phyloP scores from a whole-genome alignment of 2,113 vertebrate genomes.

The Phoxinus phoxinus region DNA sequence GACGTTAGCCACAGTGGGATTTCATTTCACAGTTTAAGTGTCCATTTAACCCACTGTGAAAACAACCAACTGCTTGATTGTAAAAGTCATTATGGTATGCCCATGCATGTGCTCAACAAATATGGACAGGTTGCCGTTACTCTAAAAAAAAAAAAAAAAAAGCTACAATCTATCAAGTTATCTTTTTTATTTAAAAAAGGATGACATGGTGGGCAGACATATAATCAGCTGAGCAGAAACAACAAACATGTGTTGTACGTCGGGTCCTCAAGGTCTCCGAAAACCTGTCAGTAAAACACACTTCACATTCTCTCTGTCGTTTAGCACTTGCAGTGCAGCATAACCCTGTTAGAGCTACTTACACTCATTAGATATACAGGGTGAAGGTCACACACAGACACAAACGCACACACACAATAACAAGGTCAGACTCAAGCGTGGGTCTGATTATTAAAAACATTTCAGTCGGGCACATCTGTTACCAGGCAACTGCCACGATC shows the following conservation, averaged over 20 bases:
- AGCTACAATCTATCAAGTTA: neutral
- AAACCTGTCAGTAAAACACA: constrained; percentile 18
- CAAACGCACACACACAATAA: constrained; percentile 40
- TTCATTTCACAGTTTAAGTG: neutral
- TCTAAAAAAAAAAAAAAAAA: neutral
- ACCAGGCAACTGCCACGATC: constrained; percentile 55
- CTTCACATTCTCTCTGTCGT: constrained; percentile 33
- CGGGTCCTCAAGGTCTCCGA: neutral
- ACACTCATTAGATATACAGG: constrained; percentile 39
- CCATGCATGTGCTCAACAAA: neutral
- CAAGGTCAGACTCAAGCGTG: constrained; percentile 54
- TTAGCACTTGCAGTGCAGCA: constrained; percentile 37
- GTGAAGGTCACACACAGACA: constrained; percentile 34
- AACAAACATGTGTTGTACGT: neutral
- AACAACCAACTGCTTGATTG: neutral
- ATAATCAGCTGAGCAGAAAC: constrained; percentile 14
- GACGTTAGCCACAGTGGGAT: neutral
- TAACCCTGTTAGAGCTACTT: constrained; percentile 45
- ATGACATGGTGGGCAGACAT: neutral
- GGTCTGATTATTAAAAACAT: constrained; percentile 58
- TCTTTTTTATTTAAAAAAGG: neutral
- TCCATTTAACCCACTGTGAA: neutral
- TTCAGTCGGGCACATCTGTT: constrained; percentile 52
- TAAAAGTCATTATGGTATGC: neutral
- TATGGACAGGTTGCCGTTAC: neutral